Evolutionary conservation across 2,113 vertebrate genomes (phyloP), one percentile per base, ranked within the genome.

Genomic region (Istiophorus platypterus): DNA sequence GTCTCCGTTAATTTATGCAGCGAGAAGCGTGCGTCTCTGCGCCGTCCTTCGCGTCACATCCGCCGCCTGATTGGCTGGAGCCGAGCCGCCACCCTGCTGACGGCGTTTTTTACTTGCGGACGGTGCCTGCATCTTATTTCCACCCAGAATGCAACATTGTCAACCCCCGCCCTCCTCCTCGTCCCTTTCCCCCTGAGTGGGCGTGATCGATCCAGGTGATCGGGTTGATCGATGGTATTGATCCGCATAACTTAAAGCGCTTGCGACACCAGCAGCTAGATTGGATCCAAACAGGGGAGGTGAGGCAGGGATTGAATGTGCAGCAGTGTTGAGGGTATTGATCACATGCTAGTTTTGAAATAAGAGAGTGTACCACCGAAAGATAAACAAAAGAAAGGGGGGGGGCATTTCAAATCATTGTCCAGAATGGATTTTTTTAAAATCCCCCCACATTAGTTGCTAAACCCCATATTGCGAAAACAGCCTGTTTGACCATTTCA

Each of bases 111-210:
- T 95, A 93, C 90, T 95, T 91, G 97, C 95, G 85, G 82, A 82
- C 90, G 94, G 82, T 89, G 89, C 89, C 96, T 69, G 96, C 97
- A 97, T 97, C 92, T 96, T 98, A 94, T 98, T 96, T 97, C 97
- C 84, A 94, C 97, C 97, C 97, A 97, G 86, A 97, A 97, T 98
- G 96, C 97, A 96, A 77, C 86, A 89, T 81, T 93, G 71, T n/a
- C 68, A 18, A 20, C 42, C n/a, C 3, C 22, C 13, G 7, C 4
- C 2, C 31, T 37, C 15, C n/a, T n/a, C n/a, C n/a, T n/a, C n/a
- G n/a, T n/a, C n/a, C n/a, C n/a, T 8, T 13, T 8, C 5, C 11
- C n/a, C 10, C 5, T 42, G 10, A 45, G 29, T 7, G 37, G 22
- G n/a, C 27, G 66, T 18, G 17, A 85, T 81, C 18, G 69, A 83